phyloP scores from a whole-genome alignment of 2,888 invertebrate genomes.

The Clunio marinus region DNA sequence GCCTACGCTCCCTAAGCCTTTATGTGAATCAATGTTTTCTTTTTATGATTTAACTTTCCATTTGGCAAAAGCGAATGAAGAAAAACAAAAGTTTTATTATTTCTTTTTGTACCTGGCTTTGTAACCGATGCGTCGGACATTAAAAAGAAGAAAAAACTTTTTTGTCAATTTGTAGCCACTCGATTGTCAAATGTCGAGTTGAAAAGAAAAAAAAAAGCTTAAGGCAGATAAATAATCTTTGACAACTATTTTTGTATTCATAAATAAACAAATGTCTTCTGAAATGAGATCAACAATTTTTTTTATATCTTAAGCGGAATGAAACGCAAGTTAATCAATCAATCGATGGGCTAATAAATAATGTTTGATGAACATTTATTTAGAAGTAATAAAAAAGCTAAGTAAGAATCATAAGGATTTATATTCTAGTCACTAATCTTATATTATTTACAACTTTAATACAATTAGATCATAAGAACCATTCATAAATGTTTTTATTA shows the following conservation, averaged over 20 bases:
- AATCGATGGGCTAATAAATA: no score
- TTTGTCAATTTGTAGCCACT: not conserved
- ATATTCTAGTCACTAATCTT: conserved; percentile 30
- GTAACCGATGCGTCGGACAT: not conserved
- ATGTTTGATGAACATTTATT: not conserved
- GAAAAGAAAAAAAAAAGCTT: no score
- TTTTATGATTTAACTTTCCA: not conserved
- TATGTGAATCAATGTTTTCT: no score
- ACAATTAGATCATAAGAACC: not conserved
- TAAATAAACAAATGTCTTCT: no score
- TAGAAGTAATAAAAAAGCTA: not conserved
- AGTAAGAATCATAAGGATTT: not conserved
- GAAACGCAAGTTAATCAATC: no score
- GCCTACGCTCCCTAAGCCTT: not conserved
- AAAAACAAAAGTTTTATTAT: not conserved
- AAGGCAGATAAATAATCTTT: no score
- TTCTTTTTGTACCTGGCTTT: conserved; percentile 6
- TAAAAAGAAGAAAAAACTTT: not conserved
- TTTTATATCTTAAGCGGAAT: no score
- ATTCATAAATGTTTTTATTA: conserved; percentile 5
- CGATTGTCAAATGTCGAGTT: no score
- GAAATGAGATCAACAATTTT: no score
- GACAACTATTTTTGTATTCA: no score
- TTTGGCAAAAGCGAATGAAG: not conserved
- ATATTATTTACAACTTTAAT: not conserved